Percentiles rank a stretch among this genome's conserved stretches.
phyloP scores from a whole-genome alignment of 2,797 vertebrate genomes.

The Ciconia nigra region DNA sequence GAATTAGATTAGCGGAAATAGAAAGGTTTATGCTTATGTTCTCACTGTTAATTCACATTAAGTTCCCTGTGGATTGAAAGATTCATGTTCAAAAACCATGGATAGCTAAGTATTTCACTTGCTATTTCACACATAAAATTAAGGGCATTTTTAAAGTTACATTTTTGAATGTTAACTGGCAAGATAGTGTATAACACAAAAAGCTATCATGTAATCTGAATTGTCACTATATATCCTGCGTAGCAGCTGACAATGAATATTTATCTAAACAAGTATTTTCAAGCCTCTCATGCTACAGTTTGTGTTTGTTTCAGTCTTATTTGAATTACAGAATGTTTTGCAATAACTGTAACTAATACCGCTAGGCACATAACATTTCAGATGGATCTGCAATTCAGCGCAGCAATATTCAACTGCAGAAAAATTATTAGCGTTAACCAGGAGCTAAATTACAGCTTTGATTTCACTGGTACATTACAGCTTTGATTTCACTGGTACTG shows the following conservation, averaged over 20 bases:
- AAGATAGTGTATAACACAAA: not conserved
- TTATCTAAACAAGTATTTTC: slow-evolving; percentile 22
- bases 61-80: not conserved
- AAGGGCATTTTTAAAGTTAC: not conserved
- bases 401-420: not conserved
- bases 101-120: not conserved
- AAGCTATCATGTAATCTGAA: not conserved
- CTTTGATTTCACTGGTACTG: not conserved
- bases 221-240: not conserved
- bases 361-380: not conserved
- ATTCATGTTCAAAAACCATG: not conserved
- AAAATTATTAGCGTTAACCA: not conserved
- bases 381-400: not conserved
- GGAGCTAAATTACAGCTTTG: slow-evolving; percentile 3
- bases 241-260: not conserved
- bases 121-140: slow-evolving; percentile 20
- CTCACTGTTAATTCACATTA: not conserved
- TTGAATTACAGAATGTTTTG: slow-evolving; percentile 29
- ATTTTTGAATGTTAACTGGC: not conserved
- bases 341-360: not conserved
- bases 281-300: not conserved
- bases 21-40: not conserved
- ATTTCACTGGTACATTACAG: not conserved
- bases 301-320: slow-evolving; percentile 11
- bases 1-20: not conserved